Conservation (phyloP, 2,113 vertebrate species). For the Suncus etruscus region DNA sequence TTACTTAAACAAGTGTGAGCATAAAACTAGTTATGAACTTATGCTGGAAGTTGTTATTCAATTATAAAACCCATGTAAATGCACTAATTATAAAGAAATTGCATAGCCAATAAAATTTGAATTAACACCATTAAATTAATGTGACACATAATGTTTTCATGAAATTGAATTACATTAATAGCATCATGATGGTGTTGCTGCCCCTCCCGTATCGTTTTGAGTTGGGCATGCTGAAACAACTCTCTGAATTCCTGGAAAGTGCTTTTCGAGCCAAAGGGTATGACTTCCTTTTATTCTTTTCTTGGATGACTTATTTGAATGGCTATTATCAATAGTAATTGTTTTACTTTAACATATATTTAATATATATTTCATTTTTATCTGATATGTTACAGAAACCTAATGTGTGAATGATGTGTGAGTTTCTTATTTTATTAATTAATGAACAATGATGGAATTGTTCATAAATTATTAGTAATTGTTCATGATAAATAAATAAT, state of each 20-base stretch:
- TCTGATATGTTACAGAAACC: slow-evolving; percentile 2
- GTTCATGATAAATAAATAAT: too few relatives aligned
- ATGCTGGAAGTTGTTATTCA: slow-evolving; percentile 51
- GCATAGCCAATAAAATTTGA: slow-evolving; percentile 64
- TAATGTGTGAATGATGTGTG: neutral
- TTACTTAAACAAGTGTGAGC: slow-evolving; percentile 55
- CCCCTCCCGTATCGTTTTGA: neutral
- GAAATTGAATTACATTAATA: slow-evolving; percentile 47
- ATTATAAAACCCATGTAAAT: slow-evolving; percentile 60
- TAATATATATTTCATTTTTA: neutral
- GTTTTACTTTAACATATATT: slow-evolving; percentile 15
- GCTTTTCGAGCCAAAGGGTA: slow-evolving; percentile 18
- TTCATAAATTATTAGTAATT: neutral
- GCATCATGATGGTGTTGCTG: neutral
- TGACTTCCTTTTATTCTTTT: slow-evolving; percentile 10
- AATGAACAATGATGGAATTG: neutral
- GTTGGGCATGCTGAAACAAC: neutral
- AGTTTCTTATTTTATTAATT: neutral
- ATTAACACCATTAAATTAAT: slow-evolving; percentile 63
- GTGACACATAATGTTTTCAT: slow-evolving; percentile 16
- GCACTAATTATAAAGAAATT: slow-evolving; percentile 65
- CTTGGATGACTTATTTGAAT: slow-evolving; percentile 32
- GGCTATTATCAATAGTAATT: slow-evolving; percentile 20
- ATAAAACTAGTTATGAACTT: slow-evolving; percentile 54
- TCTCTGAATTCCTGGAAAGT: neutral